These are phyloP conservation scores for Trinorchestia longiramus DNA, from an alignment of 1,140 invertebrate genomes.

Conservation along the genomic window DNA sequence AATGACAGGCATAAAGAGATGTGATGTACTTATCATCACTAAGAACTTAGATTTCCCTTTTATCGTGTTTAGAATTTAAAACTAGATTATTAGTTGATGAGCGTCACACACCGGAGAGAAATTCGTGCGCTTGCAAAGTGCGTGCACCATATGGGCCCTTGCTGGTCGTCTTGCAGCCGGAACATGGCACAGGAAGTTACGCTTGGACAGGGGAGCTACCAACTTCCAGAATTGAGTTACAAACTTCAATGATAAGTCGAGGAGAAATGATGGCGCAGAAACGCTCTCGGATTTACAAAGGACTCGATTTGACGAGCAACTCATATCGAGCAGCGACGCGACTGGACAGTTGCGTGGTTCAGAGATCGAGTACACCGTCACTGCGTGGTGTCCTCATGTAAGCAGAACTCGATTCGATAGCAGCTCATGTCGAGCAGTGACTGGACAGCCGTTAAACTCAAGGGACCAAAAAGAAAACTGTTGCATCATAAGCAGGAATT, in stretches of 20 bases:
- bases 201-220: not conserved
- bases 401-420: not conserved
- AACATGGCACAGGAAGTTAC: not conserved
- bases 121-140: not conserved
- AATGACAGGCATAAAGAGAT: too few relatives aligned
- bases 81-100: not conserved
- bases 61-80: too few relatives aligned
- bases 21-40: too few relatives aligned
- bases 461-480: not conserved
- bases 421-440: not conserved
- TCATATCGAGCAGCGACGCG: not conserved
- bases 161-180: not conserved
- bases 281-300: not conserved
- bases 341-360: not conserved
- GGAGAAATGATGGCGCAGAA: slow-evolving; percentile 17
- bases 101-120: not conserved
- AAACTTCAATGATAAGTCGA: slow-evolving; percentile 31
- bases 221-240: slow-evolving; percentile 35
- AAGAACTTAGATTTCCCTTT: too few relatives aligned
- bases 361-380: not conserved
- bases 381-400: not conserved
- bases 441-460: not conserved
- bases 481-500: not conserved
- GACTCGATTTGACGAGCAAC: not conserved
- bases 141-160: not conserved